Conservation (phyloP, 2,888 invertebrate species). For the Ennomos fuscantarius region DNA sequence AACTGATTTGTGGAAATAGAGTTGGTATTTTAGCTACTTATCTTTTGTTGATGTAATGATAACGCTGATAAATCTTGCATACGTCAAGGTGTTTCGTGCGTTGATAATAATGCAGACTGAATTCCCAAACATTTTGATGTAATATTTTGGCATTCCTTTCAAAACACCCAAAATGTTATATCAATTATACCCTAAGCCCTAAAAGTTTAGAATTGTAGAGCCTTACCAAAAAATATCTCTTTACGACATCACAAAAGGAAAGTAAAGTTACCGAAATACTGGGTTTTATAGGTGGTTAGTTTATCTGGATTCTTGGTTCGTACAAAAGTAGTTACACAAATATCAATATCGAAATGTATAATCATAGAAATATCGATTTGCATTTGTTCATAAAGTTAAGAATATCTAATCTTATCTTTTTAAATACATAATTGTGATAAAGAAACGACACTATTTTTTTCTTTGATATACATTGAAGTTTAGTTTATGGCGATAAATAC, state of each 20-base stretch:
- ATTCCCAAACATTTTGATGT: slow-evolving; percentile 1
- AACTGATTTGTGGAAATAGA: slow-evolving; percentile 30
- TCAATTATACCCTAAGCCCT: too few relatives aligned
- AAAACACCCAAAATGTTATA: too few relatives aligned
- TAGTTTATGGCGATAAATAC: too few relatives aligned
- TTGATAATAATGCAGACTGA: slow-evolving; percentile 4
- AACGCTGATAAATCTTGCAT: slow-evolving; percentile 36
- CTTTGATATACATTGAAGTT: too few relatives aligned
- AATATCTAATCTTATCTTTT: slow-evolving; percentile 8
- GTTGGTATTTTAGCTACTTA: slow-evolving; percentile 15
- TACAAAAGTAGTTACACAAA: too few relatives aligned
- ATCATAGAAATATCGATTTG: slow-evolving; percentile 1
- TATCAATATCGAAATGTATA: slow-evolving; percentile 4
- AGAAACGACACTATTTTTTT: slow-evolving; percentile 1
- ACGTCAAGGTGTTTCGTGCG: slow-evolving; percentile 23
- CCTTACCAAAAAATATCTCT: too few relatives aligned
- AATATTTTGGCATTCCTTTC: too few relatives aligned
- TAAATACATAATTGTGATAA: slow-evolving; percentile 8
- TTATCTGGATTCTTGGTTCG: too few relatives aligned
- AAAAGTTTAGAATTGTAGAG: too few relatives aligned
- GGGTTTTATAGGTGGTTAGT: too few relatives aligned
- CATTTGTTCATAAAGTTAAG: slow-evolving; percentile 7
- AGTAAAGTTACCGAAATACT: too few relatives aligned
- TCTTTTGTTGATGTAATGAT: slow-evolving; percentile 22
- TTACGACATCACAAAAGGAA: too few relatives aligned